These are phyloP conservation scores for Lysiphlebus fabarum DNA, from an alignment of 1,140 invertebrate genomes.

Conservation along the genomic window DNA sequence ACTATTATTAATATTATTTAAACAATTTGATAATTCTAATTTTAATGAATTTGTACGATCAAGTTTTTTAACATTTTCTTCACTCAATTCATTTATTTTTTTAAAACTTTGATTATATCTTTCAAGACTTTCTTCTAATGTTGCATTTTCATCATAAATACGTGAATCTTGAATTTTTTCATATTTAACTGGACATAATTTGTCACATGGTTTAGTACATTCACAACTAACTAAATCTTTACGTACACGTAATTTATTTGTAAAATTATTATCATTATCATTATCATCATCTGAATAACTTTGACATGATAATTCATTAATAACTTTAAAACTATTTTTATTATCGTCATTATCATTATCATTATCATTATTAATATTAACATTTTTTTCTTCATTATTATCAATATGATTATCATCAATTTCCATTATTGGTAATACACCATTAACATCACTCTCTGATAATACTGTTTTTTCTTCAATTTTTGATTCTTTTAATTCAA, in stretches of 20 bases:
- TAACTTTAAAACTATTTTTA: conserved; percentile 35
- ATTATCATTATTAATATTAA: conserved; percentile 18
- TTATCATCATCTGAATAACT: conserved; percentile 28
- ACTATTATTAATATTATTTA: conserved; percentile 41
- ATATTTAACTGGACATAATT: conserved; percentile 42
- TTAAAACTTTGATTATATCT: conserved; percentile 46
- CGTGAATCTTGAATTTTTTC: conserved; percentile 47
- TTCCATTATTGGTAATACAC: conserved; percentile 17
- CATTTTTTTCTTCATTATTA: conserved; percentile 23
- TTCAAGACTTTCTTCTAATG: conserved; percentile 48
- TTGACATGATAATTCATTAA: conserved; percentile 33
- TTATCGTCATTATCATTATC: conserved; percentile 35
- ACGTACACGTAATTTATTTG: conserved; percentile 40
- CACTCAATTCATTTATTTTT: conserved; percentile 40
- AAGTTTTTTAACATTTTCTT: conserved; percentile 43
- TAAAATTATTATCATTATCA: conserved; percentile 18
- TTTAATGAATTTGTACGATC: conserved; percentile 38
- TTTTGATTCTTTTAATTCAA: conserved; percentile 25
- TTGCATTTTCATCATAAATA: conserved; percentile 51
- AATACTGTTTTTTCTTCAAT: conserved; percentile 24
- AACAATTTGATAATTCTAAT: conserved; percentile 31
- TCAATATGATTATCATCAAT: conserved; percentile 6
- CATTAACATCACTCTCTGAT: conserved; percentile 35
- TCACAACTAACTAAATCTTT: conserved; percentile 46
- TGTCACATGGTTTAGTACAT: conserved; percentile 37